Conservation (phyloP, 1,140 invertebrate species). For the Musca domestica region DNA sequence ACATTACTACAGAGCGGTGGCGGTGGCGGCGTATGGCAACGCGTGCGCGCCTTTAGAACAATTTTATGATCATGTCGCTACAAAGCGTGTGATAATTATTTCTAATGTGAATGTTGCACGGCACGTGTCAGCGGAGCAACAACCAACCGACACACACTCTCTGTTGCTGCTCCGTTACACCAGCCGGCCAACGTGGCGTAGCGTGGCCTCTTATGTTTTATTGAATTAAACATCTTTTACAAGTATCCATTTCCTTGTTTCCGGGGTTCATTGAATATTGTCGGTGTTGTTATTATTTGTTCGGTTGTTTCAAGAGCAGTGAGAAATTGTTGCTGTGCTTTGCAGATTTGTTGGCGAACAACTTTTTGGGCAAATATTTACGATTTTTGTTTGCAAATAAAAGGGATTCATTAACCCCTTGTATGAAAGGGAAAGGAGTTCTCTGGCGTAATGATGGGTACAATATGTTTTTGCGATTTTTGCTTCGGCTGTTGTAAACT, state of each 20-base stretch:
- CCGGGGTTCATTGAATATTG: conserved; percentile 26
- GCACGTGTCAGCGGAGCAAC: conserved; percentile 34
- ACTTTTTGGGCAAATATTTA: conserved; percentile 2
- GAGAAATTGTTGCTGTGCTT: not conserved
- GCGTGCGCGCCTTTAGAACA: not conserved
- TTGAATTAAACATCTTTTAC: conserved; percentile 25
- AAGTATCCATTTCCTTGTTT: conserved; percentile 52
- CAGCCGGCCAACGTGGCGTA: not conserved
- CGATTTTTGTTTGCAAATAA: not conserved
- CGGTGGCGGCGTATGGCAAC: too few relatives aligned
- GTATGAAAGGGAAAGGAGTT: not conserved
- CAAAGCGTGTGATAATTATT: conserved; percentile 49
- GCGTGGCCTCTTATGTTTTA: not conserved
- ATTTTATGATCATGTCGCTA: not conserved
- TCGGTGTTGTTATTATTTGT: too few relatives aligned
- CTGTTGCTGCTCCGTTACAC: not conserved
- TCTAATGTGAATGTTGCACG: conserved; percentile 34
- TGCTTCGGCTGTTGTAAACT: not conserved
- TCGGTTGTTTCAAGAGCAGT: not conserved
- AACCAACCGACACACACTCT: not conserved
- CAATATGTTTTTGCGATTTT: conserved; percentile 13
- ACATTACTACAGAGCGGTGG: too few relatives aligned
- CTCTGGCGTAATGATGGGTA: not conserved
- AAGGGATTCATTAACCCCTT: not conserved
- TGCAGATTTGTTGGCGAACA: not conserved